Base-by-base conservation (phyloP, 2,888 invertebrate genomes). In the Drosophila helvetica region DNA sequence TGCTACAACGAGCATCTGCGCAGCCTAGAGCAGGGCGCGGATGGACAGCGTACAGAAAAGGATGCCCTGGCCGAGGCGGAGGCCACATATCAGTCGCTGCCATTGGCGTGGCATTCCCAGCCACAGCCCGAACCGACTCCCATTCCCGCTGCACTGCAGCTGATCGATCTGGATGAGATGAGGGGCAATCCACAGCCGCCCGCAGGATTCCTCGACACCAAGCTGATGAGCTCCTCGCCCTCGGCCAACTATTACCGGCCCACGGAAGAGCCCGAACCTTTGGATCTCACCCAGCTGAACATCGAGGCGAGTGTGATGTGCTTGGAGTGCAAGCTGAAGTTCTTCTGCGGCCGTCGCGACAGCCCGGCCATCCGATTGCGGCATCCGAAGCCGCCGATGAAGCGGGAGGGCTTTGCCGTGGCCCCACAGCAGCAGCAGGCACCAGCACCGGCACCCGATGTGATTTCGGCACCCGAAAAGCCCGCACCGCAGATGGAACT, bases 271-370 rank as follows among this genome's bases (percentile, higher is more conserved):
- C 96, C 96, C 0, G 96, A 97, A 88, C 97, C 97, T 0, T 95
- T 96, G 94, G 97, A 97, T 90, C 93, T 97, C 68, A 97, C 96
- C 0, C 95, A 96, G 83, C 91, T 97, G 45, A 97, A 97, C 89
- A 96, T 96, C 58, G 96, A 97, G 92, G 97, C 97, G 0, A 96
- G 96, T 86, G 95, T 97, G 7, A 96, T 97, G 94, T 97, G 96
- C 91, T 93, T 97, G 73, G 95, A 96, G 25, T 96, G 96, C 80
- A 96, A 96, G 92, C 95, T 93, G 0, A 96, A 96, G 88, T 96
- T 96, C 90, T 92, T 97, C 5, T 96, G 96, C 88, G 95, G 95
- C 1, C 93, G 95, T 48, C 95, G 95, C 84, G 95, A 95, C 18
- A 95, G 95, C 87, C 95, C 95, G 3, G 95, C 95, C 5, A 94